Conservation (phyloP, 1,140 invertebrate species). For the Ephestia elutella region DNA sequence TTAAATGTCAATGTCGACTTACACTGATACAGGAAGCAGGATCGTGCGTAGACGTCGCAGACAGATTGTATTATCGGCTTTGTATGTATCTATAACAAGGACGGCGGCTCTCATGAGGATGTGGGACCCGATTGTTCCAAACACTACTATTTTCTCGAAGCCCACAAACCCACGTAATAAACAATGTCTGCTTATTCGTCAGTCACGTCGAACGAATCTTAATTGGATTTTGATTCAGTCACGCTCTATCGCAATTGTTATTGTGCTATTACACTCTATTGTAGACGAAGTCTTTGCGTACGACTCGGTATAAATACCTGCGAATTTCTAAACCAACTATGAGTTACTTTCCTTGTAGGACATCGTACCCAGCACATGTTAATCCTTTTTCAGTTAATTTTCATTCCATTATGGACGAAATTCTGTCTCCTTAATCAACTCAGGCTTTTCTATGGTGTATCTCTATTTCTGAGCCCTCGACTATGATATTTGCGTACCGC, state of each 20-base stretch:
- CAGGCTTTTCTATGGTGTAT: no score
- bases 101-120: constrained; percentile 31
- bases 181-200: constrained; percentile 3
- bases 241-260: background rate
- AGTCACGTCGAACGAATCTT: background rate
- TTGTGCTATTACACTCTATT: background rate
- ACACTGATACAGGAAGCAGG: constrained; percentile 53
- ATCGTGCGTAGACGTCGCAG: constrained; percentile 37
- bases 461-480: no score
- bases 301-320: no score
- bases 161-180: background rate
- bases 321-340: no score
- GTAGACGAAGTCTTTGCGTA: no score
- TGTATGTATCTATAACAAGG: constrained; percentile 44
- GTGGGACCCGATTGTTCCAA: constrained; percentile 15
- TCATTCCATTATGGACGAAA: no score
- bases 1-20: constrained; percentile 63
- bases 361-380: no score
- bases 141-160: background rate
- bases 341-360: no score
- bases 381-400: no score
- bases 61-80: constrained; percentile 21
- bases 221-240: constrained; percentile 3
- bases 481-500: no score
- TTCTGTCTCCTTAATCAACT: no score